Percentiles rank a stretch among this genome's conserved stretches.
Conservation (phyloP, 2,888 invertebrate genomes). For the Tiphia femorata region DNA sequence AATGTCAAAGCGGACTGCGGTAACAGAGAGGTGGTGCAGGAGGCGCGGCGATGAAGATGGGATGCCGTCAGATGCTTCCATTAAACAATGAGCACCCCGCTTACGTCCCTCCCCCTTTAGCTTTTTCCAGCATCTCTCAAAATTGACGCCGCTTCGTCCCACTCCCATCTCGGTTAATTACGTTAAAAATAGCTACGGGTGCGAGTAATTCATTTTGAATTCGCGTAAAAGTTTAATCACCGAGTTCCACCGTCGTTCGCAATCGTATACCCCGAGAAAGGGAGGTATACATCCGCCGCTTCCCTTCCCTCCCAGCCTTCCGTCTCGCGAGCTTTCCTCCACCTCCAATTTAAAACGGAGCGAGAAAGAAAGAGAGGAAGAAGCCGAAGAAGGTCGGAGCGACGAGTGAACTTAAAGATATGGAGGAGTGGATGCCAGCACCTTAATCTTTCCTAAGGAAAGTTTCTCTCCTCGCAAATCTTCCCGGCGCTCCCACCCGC, state of each 20-base stretch:
- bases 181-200: conserved; percentile 31
- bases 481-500: conserved; percentile 24
- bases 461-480: conserved; percentile 49
- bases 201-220: conserved; percentile 45
- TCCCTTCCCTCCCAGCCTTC: not conserved
- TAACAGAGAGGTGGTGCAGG: too few relatives aligned
- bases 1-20: too few relatives aligned
- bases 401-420: conserved; percentile 52
- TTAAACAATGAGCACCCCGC: too few relatives aligned
- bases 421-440: conserved; percentile 47
- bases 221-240: conserved; percentile 44
- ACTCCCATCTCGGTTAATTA: conserved; percentile 34
- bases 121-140: not conserved
- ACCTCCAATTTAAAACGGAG: not conserved
- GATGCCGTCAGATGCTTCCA: too few relatives aligned
- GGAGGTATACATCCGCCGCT: not conserved
- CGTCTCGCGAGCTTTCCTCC: not conserved
- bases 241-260: conserved; percentile 26
- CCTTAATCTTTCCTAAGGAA: conserved; percentile 48
- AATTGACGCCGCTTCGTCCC: conserved; percentile 6
- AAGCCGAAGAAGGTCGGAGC: conserved; percentile 40
- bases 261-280: conserved; percentile 4
- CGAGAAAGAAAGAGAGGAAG: too few relatives aligned
- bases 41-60: too few relatives aligned
- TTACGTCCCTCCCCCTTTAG: not conserved